Evolutionary conservation across 2,888 invertebrate genomes (phyloP).

Genomic region (Agrenia bidenticulata): DNA sequence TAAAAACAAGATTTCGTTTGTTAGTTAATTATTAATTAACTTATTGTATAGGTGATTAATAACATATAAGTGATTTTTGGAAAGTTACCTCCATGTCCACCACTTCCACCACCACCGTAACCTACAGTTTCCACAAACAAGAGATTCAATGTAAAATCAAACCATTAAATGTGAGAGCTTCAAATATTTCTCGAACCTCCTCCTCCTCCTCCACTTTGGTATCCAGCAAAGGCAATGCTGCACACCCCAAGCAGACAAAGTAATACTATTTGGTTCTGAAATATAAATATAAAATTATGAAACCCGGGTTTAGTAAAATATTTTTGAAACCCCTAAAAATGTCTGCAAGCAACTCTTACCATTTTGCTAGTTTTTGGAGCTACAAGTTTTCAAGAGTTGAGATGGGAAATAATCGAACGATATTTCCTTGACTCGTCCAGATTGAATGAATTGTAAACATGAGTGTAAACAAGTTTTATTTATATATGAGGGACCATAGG

Average conservation of each 20-base stretch:
- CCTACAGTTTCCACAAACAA: not conserved
- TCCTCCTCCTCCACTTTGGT: not conserved
- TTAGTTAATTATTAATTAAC: too few relatives aligned
- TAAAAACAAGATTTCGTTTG: not conserved
- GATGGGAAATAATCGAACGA: not conserved
- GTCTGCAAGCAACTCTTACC: not conserved
- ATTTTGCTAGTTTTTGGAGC: not conserved
- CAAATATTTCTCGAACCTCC: not conserved
- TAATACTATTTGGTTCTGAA: slow-evolving; percentile 10
- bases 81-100: slow-evolving; percentile 5
- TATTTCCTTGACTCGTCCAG: too few relatives aligned
- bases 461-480: too few relatives aligned
- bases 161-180: not conserved
- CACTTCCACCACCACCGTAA: slow-evolving; percentile 12
- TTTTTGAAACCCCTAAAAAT: not conserved
- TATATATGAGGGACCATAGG: too few relatives aligned
- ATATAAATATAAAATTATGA: not conserved
- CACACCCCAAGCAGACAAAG: slow-evolving; percentile 10
- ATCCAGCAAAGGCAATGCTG: slow-evolving; percentile 1
- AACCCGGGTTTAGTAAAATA: not conserved
- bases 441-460: too few relatives aligned
- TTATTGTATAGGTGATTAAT: too few relatives aligned
- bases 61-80: not conserved
- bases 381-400: not conserved
- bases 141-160: not conserved